phyloP scores from a whole-genome alignment of 1,140 invertebrate genomes.

The Meteorus sp. region DNA sequence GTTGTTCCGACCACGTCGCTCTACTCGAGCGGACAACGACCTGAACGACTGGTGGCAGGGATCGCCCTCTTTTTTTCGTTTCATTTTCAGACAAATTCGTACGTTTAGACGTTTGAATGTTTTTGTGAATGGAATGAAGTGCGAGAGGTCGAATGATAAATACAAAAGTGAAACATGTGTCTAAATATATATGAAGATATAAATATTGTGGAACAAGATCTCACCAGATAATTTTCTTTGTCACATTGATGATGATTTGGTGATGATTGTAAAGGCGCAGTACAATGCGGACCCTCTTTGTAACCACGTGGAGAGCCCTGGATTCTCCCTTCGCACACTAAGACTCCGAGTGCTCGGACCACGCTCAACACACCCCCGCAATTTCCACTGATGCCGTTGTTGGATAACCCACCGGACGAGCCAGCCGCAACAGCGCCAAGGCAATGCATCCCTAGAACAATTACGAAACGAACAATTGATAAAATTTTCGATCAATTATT shows the following conservation, averaged over 20 bases:
- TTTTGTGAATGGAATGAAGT: too few relatives aligned
- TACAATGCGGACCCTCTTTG: conserved; percentile 75
- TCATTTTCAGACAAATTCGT: too few relatives aligned
- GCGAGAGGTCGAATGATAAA: too few relatives aligned
- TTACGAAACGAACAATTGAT: conserved; percentile 6
- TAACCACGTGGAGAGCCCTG: conserved; percentile 70
- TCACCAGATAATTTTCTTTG: conserved; percentile 61
- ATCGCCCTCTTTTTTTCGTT: too few relatives aligned
- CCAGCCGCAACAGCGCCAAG: conserved; percentile 49
- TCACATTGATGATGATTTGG: conserved; percentile 61
- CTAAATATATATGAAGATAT: too few relatives aligned
- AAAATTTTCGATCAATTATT: conserved; percentile 2
- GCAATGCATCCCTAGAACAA: conserved; percentile 55
- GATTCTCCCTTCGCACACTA: conserved; percentile 70
- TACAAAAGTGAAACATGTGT: too few relatives aligned
- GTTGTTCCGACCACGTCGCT: neutral
- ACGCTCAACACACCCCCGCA: conserved; percentile 63
- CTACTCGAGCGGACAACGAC: neutral
- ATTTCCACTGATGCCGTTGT: conserved; percentile 47
- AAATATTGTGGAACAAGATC: too few relatives aligned
- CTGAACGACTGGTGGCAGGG: too few relatives aligned
- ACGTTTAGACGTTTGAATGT: too few relatives aligned
- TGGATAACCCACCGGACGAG: conserved; percentile 25
- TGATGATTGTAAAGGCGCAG: conserved; percentile 49
- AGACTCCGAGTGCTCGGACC: conserved; percentile 69